Percentiles rank a stretch among this genome's conserved stretches.
Conservation (phyloP, 2,888 invertebrate genomes). For the Trilocha varians region DNA sequence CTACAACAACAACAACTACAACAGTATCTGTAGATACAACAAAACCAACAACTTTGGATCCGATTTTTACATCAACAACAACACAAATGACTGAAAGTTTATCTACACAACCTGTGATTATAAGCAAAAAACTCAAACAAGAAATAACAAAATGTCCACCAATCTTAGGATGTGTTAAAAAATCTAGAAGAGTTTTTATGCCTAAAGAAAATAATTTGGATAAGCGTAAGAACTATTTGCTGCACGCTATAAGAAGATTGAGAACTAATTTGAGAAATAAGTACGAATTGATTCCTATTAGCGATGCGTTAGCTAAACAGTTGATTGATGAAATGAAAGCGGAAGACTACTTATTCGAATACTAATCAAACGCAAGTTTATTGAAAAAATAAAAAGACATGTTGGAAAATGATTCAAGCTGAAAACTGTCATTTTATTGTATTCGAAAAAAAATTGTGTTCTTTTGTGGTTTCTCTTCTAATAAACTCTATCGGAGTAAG, state of each 20-base stretch:
- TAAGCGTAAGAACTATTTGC: conserved; percentile 1
- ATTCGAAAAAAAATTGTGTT: too few relatives aligned
- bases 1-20: not conserved
- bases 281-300: conserved; percentile 1
- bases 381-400: too few relatives aligned
- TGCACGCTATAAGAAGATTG: not conserved
- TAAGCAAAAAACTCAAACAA: not conserved
- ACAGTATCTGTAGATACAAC: too few relatives aligned
- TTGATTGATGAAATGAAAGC: conserved; percentile 1
- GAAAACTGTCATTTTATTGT: too few relatives aligned
- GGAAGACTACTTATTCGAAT: not conserved
- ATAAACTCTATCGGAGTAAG: too few relatives aligned
- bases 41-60: too few relatives aligned
- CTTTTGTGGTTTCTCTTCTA: too few relatives aligned
- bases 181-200: not conserved
- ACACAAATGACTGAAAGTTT: not conserved
- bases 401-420: too few relatives aligned
- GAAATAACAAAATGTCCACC: not conserved
- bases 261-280: not conserved
- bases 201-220: not conserved
- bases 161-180: not conserved
- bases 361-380: too few relatives aligned
- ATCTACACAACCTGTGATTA: not conserved
- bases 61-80: too few relatives aligned
- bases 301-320: conserved; percentile 1